phyloP scores from a whole-genome alignment of 2,113 vertebrate genomes.

The Nipponia nippon region DNA sequence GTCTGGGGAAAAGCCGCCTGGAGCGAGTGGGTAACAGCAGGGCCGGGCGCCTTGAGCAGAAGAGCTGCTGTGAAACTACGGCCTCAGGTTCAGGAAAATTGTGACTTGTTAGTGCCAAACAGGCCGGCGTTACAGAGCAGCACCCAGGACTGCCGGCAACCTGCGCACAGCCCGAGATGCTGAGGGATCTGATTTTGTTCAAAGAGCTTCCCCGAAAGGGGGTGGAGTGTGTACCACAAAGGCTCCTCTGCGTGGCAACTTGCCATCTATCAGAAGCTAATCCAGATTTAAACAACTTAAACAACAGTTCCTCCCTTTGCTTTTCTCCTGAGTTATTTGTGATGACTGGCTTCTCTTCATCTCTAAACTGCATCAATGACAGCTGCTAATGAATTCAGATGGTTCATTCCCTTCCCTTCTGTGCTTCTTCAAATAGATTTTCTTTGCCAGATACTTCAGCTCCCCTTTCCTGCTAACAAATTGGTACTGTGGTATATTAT shows the following conservation, averaged over 20 bases:
- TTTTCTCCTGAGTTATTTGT: constrained; percentile 20
- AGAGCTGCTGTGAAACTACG: background rate
- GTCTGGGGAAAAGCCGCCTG: accelerated
- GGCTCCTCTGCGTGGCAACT: background rate
- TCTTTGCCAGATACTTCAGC: constrained; percentile 2
- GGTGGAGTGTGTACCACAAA: background rate
- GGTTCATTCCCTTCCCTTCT: constrained; percentile 42
- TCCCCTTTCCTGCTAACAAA: constrained; percentile 24
- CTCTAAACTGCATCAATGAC: constrained; percentile 52
- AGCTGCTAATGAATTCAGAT: constrained; percentile 60
- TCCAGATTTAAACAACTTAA: background rate
- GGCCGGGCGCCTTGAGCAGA: background rate
- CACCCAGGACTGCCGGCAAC: background rate
- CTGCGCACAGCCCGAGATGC: background rate
- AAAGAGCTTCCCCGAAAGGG: background rate
- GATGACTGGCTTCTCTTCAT: constrained; percentile 15
- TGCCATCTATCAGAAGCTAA: background rate
- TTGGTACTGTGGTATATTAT: constrained; percentile 1
- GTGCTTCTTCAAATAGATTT: constrained; percentile 24
- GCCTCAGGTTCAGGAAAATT: background rate
- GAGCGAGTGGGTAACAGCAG: background rate
- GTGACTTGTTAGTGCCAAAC: background rate
- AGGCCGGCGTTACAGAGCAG: background rate
- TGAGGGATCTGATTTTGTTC: background rate
- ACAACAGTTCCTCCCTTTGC: constrained; percentile 1